A percentile compares a stretch with the other conserved stretches of the same genome.
Conservation (phyloP, 1,140 invertebrate genomes). For the Theocolax elegans region DNA sequence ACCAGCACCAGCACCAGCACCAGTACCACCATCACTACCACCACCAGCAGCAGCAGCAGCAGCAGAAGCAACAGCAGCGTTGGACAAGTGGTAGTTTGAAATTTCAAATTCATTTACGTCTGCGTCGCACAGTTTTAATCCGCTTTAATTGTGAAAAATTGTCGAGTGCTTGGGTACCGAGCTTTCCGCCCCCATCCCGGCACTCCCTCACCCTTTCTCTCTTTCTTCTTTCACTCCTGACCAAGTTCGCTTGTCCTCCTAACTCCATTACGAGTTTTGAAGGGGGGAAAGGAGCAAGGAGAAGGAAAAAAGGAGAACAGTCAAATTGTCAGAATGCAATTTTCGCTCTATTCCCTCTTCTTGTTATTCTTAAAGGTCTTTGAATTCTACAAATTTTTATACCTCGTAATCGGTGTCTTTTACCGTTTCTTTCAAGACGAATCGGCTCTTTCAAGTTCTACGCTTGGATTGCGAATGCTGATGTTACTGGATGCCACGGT, state of each 20-base stretch:
- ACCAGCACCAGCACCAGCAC: neutral
- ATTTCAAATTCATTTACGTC: conserved; percentile 60
- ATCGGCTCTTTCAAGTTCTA: no score
- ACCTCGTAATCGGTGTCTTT: no score
- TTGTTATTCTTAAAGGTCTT: no score
- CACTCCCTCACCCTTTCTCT: conserved; percentile 10
- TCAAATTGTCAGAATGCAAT: neutral
- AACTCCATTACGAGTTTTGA: conserved; percentile 29
- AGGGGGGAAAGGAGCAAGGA: neutral
- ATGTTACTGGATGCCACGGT: no score
- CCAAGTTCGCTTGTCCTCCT: conserved; percentile 18
- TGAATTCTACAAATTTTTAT: no score
- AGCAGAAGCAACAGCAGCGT: conserved; percentile 25
- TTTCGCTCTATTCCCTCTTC: no score
- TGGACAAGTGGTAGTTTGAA: conserved; percentile 52
- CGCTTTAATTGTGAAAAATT: conserved; percentile 59
- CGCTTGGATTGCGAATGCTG: no score
- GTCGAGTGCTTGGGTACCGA: conserved; percentile 25
- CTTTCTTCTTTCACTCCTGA: neutral
- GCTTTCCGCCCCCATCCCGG: no score
- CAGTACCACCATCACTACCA: no score
- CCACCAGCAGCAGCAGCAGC: neutral
- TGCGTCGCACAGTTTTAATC: conserved; percentile 54
- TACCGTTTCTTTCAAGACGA: no score
- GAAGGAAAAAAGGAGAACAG: neutral